Evolutionary conservation across 37 sponge, comb jelly and placozoan genomes (phyloP), one percentile per base, ranked within the genome.

Genomic region (Hormiphora californensis): DNA sequence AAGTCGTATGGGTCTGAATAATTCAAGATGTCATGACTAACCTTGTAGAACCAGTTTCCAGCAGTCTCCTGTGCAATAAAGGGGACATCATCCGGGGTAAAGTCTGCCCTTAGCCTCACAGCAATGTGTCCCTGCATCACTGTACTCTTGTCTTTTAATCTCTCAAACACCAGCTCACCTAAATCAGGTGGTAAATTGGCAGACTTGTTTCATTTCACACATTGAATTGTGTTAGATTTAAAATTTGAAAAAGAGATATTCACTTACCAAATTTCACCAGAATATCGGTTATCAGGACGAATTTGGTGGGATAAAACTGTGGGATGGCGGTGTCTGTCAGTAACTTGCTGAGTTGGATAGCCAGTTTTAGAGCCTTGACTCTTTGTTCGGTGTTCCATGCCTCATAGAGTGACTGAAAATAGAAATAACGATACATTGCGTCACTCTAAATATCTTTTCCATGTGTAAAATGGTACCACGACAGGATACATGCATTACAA

Each of bases 251-350:
- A 21, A 46, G 39, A 0, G 38, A n/a, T n/a, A n/a, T n/a, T 27
- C 37, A 54, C 90, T 87, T 46, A 92, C 99, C 99, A 91, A 97
- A 97, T 40, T 89, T 92, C 39, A 95, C 94, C 89, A 97, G 87
- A 5, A 97, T 94, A 54, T 94, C 99, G 0, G 95, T 97, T 55
- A 94, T 92, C 67, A 97, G 92, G 28, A 97, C 99, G 91, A 97
- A 97, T 89, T 97, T 97, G 92, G 94, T 94, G 22, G 99, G 99
- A 61, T 97, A 97, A 92, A 97, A 97, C 88, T 93, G 93, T 12
- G 94, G 91, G 28, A 94, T 95, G 43, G 90, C 41, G 7, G 88
- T 91, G 87, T 97, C 99, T 21, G 67, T 88, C 32, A 97, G 89
- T 54, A 97, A 87, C 90, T 97, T 97, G 27, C 89, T 34, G 4